phyloP scores from a whole-genome alignment of 2,888 invertebrate species.

The Diaperis boleti region DNA sequence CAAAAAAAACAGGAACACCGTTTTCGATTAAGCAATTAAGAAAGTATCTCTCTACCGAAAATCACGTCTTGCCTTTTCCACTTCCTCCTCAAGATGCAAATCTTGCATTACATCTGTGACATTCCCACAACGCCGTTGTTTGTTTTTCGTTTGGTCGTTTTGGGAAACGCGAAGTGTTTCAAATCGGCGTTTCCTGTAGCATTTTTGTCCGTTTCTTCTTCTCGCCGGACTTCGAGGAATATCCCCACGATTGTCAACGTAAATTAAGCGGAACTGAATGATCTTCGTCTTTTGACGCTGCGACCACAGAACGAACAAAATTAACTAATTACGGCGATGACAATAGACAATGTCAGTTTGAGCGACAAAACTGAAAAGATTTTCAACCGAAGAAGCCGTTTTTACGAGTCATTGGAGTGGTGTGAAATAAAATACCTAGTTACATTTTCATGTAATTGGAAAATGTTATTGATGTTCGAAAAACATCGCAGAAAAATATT shows the following conservation, averaged over 20 bases:
- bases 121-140: constrained; percentile 50
- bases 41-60: constrained; percentile 44
- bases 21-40: constrained; percentile 50
- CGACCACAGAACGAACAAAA: constrained; percentile 20
- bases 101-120: constrained; percentile 39
- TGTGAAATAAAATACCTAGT: too few relatives aligned
- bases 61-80: constrained; percentile 50
- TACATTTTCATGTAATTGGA: too few relatives aligned
- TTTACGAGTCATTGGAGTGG: too few relatives aligned
- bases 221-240: constrained; percentile 41
- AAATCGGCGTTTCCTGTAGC: constrained; percentile 46
- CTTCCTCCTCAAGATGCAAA: constrained; percentile 49
- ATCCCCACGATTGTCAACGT: constrained; percentile 39
- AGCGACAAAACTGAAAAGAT: too few relatives aligned
- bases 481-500: too few relatives aligned
- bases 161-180: constrained; percentile 45
- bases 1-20: constrained; percentile 47
- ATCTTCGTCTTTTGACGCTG: constrained; percentile 24
- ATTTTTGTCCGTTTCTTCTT: constrained; percentile 39
- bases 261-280: constrained; percentile 45
- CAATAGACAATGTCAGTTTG: constrained; percentile 20
- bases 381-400: neutral
- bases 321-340: constrained; percentile 29
- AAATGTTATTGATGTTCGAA: too few relatives aligned
- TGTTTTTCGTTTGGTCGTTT: constrained; percentile 42